Percentiles rank a stretch among this genome's conserved stretches.
These are phyloP conservation scores for Theretra japonica DNA, from an alignment of 2,888 invertebrate genomes.

Conservation along the genomic window DNA sequence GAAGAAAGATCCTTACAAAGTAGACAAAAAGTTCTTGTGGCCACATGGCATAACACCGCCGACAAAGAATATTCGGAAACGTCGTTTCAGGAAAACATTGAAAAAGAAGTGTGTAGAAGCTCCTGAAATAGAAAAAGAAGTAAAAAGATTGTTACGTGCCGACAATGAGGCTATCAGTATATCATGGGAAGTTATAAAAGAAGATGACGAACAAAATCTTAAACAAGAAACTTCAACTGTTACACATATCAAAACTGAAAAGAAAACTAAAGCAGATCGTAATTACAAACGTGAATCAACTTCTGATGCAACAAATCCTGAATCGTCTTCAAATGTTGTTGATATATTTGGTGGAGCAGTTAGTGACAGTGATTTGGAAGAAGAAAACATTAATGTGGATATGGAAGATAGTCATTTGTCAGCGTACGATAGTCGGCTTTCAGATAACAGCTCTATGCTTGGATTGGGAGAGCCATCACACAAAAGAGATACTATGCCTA, in stretches of 20 bases:
- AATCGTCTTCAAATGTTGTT: conserved; percentile 71
- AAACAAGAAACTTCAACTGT: conserved; percentile 58
- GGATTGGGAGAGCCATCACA: conserved; percentile 53
- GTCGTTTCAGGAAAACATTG: conserved; percentile 96
- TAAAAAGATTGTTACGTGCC: conserved; percentile 94
- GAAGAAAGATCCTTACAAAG: conserved; percentile 92
- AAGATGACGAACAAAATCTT: conserved; percentile 89
- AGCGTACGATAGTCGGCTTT: conserved; percentile 89
- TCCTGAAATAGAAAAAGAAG: conserved; percentile 99
- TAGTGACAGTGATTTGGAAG: conserved; percentile 93
- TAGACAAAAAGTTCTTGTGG: conserved; percentile 96
- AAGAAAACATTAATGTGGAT: conserved; percentile 91
- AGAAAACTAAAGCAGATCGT: conserved; percentile 61
- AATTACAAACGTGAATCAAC: conserved; percentile 48
- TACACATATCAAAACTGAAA: conserved; percentile 58
- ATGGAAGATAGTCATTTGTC: conserved; percentile 91
- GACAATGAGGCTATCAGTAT: conserved; percentile 97
- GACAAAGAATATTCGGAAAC: conserved; percentile 96
- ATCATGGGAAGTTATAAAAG: conserved; percentile 94
- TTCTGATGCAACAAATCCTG: conserved; percentile 48
- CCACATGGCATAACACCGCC: conserved; percentile 99
- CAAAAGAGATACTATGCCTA: conserved; percentile 55
- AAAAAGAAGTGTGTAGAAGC: conserved; percentile 99
- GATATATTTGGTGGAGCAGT: conserved; percentile 97
- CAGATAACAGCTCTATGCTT: conserved; percentile 83